These are phyloP conservation scores for Anolis sagrei DNA, from an alignment of 2,113 vertebrate species.

Conservation along the genomic window DNA sequence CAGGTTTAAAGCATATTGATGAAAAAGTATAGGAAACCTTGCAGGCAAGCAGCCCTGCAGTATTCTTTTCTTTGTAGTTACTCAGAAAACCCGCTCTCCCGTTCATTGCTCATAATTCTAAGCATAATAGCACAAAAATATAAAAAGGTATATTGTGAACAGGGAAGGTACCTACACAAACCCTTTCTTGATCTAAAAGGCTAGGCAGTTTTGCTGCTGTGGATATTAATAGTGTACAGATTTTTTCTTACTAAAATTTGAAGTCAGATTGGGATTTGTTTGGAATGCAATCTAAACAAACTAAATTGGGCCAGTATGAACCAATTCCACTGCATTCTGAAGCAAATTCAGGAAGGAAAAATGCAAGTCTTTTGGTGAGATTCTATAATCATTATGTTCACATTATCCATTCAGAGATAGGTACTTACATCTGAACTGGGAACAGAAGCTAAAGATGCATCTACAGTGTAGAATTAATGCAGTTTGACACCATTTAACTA, in stretches of 20 bases:
- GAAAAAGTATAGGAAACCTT: slow-evolving; percentile 56
- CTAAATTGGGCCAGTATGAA: not conserved
- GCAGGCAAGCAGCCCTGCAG: slow-evolving; percentile 44
- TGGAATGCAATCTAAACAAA: not conserved
- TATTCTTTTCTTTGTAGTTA: slow-evolving; percentile 47
- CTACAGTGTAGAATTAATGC: too few species aligned
- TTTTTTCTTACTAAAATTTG: not conserved
- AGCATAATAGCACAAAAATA: slow-evolving; percentile 14
- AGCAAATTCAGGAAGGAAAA: not conserved
- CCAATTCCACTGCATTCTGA: not conserved
- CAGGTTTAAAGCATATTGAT: slow-evolving; percentile 66
- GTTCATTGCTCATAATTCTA: slow-evolving; percentile 43
- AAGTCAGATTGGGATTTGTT: not conserved
- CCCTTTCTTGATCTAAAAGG: slow-evolving; percentile 2
- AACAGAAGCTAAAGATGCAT: too few species aligned
- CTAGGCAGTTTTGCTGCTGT: not conserved
- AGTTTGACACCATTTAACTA: too few species aligned
- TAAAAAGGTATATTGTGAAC: not conserved
- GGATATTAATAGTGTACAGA: slow-evolving; percentile 1
- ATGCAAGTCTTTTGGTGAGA: too few species aligned
- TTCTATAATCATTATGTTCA: not conserved
- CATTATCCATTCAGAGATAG: not conserved
- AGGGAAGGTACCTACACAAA: not conserved
- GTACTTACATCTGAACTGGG: too few species aligned
- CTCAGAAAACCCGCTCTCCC: slow-evolving; percentile 36